Evolutionary conservation across 1,140 invertebrate species (phyloP).

Genomic region (Dendroctonus valens): DNA sequence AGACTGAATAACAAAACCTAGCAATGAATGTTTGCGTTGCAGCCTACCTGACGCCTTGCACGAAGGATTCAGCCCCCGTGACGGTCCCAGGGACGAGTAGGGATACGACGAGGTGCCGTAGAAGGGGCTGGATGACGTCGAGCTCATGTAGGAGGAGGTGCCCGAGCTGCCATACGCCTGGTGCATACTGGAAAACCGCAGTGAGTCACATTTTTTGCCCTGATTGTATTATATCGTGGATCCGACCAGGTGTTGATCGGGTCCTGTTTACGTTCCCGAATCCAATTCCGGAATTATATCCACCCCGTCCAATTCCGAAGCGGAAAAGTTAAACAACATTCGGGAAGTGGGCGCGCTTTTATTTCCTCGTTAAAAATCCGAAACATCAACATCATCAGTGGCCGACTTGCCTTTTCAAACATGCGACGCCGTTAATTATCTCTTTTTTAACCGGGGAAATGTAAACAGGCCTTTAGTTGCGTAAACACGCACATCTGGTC

Average conservation of each 20-base stretch:
- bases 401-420: constrained; percentile 3
- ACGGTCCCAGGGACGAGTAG: constrained; percentile 48
- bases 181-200: constrained; percentile 47
- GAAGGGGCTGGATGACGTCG: constrained; percentile 43
- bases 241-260: no score
- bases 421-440: neutral
- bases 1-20: neutral
- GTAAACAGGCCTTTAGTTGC: no score
- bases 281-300: no score
- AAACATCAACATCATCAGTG: neutral
- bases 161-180: constrained; percentile 49
- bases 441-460: neutral
- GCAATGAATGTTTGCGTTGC: neutral
- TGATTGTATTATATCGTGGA: no score
- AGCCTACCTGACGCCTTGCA: constrained; percentile 42
- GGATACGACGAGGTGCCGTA: constrained; percentile 49
- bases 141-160: constrained; percentile 44
- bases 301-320: no score
- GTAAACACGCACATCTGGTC: neutral
- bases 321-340: no score
- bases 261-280: no score
- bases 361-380: no score
- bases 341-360: no score
- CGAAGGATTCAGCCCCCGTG: constrained; percentile 50
- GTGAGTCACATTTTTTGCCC: no score